phyloP scores from a whole-genome alignment of 2,113 vertebrate species.

The Australoheros scitulus region DNA sequence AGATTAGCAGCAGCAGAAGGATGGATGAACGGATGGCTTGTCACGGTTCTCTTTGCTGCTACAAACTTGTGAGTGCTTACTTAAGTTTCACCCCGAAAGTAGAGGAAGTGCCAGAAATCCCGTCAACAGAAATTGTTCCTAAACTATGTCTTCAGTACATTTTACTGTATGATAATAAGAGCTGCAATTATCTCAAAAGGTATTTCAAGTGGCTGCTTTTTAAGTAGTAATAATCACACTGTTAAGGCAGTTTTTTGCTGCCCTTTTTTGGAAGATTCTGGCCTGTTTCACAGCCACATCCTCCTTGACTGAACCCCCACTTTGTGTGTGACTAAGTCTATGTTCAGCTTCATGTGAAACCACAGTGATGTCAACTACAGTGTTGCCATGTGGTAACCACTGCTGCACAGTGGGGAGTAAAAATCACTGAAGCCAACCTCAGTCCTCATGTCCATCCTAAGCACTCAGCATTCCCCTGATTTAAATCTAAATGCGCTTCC shows the following conservation, averaged over 20 bases:
- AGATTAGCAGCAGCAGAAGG: no score
- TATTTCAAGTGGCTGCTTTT: neutral
- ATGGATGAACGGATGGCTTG: no score
- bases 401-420: neutral
- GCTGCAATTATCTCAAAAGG: neutral
- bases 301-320: neutral
- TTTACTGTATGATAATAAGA: neutral
- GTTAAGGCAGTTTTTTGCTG: neutral
- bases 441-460: neutral
- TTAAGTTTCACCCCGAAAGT: no score
- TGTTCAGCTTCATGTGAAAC: slow-evolving; percentile 2
- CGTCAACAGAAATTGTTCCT: neutral
- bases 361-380: neutral
- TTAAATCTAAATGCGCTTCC: neutral
- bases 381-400: neutral
- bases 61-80: no score
- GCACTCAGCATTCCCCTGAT: neutral
- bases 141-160: neutral
- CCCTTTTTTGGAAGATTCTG: neutral
- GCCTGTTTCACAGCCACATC: slow-evolving; percentile 6
- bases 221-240: neutral
- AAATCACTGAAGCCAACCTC: neutral
- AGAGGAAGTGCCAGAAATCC: neutral
- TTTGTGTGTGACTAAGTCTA: neutral
- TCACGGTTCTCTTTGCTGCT: neutral